A percentile compares a stretch with the other conserved stretches of the same genome.
Conservation (phyloP, 2,113 vertebrate genomes). For the Dolichallabes microphthalmus region DNA sequence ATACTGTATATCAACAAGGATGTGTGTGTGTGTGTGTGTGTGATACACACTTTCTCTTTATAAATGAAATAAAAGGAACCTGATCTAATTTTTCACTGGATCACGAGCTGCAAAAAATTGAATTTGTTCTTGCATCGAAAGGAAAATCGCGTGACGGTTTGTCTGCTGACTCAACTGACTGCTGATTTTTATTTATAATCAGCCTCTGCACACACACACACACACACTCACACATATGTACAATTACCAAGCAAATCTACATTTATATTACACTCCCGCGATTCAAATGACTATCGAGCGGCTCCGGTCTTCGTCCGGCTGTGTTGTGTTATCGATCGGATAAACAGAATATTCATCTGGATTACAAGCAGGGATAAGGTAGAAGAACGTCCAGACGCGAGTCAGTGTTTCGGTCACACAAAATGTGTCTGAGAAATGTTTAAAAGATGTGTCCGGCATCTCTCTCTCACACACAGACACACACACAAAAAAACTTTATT, state of each 20-base stretch:
- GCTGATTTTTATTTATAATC: conserved; percentile 45
- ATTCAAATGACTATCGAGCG: conserved; percentile 37
- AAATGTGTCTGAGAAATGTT: not conserved
- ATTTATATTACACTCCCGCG: conserved; percentile 36
- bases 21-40: not conserved
- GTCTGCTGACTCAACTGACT: conserved; percentile 40
- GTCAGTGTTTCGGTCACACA: not conserved
- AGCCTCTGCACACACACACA: not conserved
- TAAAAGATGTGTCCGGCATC: not conserved
- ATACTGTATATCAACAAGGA: not conserved
- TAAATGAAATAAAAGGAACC: conserved; percentile 34
- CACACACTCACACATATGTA: conserved; percentile 2
- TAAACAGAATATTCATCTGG: conserved; percentile 45
- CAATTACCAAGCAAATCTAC: conserved; percentile 12
- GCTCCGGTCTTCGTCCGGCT: conserved; percentile 37
- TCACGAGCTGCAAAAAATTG: conserved; percentile 52
- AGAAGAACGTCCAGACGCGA: not conserved
- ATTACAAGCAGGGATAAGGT: conserved; percentile 5
- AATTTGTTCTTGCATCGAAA: conserved; percentile 54
- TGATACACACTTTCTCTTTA: not conserved
- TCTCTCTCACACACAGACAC: no score
- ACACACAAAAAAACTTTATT: not conserved
- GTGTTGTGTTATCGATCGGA: conserved; percentile 34
- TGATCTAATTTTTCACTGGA: conserved; percentile 49
- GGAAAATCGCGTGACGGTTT: conserved; percentile 35